Percentiles rank a stretch among this genome's conserved stretches.
Conservation (phyloP, 35 echinoderm and acorn worm genomes). For the Strongylocentrotus purpuratus region DNA sequence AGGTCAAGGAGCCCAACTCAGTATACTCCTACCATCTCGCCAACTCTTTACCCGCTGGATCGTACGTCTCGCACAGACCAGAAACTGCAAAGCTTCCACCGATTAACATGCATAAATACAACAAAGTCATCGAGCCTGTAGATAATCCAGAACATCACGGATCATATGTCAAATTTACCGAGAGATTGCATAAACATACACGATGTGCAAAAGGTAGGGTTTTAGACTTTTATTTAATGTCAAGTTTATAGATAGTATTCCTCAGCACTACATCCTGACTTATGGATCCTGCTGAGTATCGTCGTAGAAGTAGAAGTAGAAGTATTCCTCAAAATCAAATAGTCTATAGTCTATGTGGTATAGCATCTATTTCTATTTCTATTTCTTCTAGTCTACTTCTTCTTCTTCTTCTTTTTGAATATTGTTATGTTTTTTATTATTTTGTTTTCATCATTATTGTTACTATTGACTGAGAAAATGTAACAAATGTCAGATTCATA, state of each 20-base stretch:
- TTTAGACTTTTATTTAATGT: not conserved
- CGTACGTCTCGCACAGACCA: conserved; percentile 87
- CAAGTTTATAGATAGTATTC: not conserved
- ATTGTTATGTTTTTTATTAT: too few species aligned
- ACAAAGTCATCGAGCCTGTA: conserved; percentile 82
- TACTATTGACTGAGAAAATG: too few species aligned
- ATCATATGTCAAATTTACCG: conserved; percentile 91
- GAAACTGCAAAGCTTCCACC: conserved; percentile 86
- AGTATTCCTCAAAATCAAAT: too few species aligned
- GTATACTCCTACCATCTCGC: conserved; percentile 74
- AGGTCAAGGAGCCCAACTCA: conserved; percentile 72
- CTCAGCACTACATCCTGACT: too few species aligned
- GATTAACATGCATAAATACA: conserved; percentile 90
- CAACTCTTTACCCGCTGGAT: conserved; percentile 76
- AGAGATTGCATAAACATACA: conserved; percentile 85
- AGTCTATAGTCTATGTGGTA: too few species aligned
- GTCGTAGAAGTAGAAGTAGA: too few species aligned
- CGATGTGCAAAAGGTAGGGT: conserved; percentile 75
- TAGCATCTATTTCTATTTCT: too few species aligned
- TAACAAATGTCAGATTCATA: too few species aligned
- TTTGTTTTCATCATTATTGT: too few species aligned
- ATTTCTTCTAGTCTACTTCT: too few species aligned
- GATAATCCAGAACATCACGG: conserved; percentile 69
- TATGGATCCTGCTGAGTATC: too few species aligned
- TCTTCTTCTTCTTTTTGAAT: too few species aligned